These are phyloP conservation scores for Leptopilina clavipes DNA, from an alignment of 1,140 invertebrate genomes.

Conservation along the genomic window DNA sequence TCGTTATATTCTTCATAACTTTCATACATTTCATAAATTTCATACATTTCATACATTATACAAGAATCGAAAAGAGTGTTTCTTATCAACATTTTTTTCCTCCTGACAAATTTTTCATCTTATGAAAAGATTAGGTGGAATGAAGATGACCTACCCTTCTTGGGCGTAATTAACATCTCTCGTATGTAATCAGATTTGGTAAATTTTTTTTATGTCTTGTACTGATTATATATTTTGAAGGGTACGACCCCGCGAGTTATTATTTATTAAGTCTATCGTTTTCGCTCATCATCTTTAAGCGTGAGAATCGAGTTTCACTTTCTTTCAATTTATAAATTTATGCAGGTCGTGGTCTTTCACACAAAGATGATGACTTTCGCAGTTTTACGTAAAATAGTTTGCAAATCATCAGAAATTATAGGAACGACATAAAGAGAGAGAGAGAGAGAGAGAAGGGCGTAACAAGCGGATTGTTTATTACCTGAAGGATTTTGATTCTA, in stretches of 20 bases:
- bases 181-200: background rate
- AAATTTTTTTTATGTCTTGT: background rate
- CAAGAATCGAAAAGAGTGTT: background rate
- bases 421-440: background rate
- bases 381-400: conserved; percentile 27
- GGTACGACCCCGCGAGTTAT: conserved; percentile 2
- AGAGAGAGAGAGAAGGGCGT: background rate
- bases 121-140: too few relatives aligned
- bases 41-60: background rate
- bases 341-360: conserved; percentile 32
- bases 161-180: too few relatives aligned
- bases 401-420: conserved; percentile 27
- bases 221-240: background rate
- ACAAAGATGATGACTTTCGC: conserved; percentile 10
- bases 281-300: conserved; percentile 31
- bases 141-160: too few relatives aligned
- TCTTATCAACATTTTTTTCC: too few relatives aligned
- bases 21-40: too few relatives aligned
- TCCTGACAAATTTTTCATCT: too few relatives aligned
- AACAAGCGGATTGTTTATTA: background rate
- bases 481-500: background rate
- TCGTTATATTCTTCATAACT: conserved; percentile 14
- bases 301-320: conserved; percentile 29
- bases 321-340: conserved; percentile 32
- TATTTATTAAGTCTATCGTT: background rate